Evolutionary conservation across 2,888 invertebrate species (phyloP).

Genomic region (Spatulosminthurus flaviceps): DNA sequence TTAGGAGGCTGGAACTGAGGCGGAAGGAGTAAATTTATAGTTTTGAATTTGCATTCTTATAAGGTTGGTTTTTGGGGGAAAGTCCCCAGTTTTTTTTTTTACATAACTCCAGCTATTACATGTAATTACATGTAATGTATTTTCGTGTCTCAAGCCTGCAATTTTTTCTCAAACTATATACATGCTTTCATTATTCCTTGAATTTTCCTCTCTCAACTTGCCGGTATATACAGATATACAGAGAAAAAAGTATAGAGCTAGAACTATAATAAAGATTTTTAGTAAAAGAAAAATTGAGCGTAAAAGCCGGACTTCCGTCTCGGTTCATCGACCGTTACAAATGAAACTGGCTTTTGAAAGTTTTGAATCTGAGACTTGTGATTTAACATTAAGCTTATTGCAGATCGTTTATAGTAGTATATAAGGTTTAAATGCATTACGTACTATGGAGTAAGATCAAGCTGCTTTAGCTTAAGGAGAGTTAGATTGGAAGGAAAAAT

Average conservation of each 20-base stretch:
- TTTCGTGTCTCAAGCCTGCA: neutral
- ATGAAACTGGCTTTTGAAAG: neutral
- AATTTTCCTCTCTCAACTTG: too few relatives aligned
- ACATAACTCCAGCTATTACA: neutral
- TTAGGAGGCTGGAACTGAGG: constrained; percentile 8
- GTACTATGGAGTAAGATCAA: too few relatives aligned
- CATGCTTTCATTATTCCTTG: too few relatives aligned
- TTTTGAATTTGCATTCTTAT: neutral
- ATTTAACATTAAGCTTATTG: too few relatives aligned
- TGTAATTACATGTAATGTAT: neutral
- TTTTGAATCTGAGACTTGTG: too few relatives aligned
- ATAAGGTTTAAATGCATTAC: too few relatives aligned
- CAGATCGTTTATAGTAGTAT: too few relatives aligned
- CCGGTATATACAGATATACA: too few relatives aligned
- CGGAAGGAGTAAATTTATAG: constrained; percentile 3
- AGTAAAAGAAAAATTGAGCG: neutral
- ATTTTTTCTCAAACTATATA: neutral
- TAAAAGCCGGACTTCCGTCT: constrained; percentile 14
- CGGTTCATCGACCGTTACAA: neutral
- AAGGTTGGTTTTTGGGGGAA: neutral
- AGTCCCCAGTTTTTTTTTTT: neutral
- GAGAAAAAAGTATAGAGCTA: too few relatives aligned
- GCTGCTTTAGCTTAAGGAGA: too few relatives aligned
- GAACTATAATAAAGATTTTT: too few relatives aligned
- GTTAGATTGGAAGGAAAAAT: too few relatives aligned